Percentiles rank a stretch among this genome's conserved stretches.
These are phyloP conservation scores for Caenorhabditis sp. DNA, from an alignment of 2,888 invertebrate species.

Conservation along the genomic window DNA sequence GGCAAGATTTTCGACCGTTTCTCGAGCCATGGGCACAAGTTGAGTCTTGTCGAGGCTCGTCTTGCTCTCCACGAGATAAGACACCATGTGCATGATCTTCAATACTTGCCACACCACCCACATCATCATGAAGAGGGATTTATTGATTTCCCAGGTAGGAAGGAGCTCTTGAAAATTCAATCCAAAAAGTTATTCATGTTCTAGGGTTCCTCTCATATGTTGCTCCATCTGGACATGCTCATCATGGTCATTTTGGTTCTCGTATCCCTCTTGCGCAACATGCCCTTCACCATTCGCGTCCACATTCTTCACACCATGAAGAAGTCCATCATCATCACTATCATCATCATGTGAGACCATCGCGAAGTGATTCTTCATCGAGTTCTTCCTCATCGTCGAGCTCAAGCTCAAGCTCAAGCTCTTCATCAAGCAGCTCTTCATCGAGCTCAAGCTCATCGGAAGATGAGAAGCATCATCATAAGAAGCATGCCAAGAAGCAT, in stretches of 20 bases:
- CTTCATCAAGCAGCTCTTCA: not conserved
- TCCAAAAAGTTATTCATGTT: too few relatives aligned
- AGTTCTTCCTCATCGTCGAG: conserved; percentile 2
- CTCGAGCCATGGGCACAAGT: conserved; percentile 29
- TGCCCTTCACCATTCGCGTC: conserved; percentile 5
- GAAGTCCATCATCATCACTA: conserved; percentile 37
- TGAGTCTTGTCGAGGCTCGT: conserved; percentile 30
- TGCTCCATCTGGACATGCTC: conserved; percentile 17
- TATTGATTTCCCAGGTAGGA: conserved; percentile 22
- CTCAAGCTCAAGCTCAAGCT: conserved; percentile 2
- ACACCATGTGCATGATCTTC: conserved; percentile 25
- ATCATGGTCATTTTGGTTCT: not conserved
- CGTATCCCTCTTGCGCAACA: not conserved
- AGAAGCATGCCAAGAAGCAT: conserved; percentile 15
- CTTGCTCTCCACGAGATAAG: conserved; percentile 34
- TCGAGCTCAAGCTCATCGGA: conserved; percentile 9
- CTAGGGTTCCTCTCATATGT: conserved; percentile 30
- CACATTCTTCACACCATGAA: conserved; percentile 5
- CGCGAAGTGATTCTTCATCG: conserved; percentile 12
- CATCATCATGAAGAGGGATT: conserved; percentile 14
- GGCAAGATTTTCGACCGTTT: conserved; percentile 33
- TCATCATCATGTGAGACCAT: conserved; percentile 8
- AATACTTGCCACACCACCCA: conserved; percentile 19
- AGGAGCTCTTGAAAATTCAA: too few relatives aligned
- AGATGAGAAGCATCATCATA: conserved; percentile 7